phyloP scores from a whole-genome alignment of 2,113 vertebrate genomes.

The Cyanocitta stelleri region DNA sequence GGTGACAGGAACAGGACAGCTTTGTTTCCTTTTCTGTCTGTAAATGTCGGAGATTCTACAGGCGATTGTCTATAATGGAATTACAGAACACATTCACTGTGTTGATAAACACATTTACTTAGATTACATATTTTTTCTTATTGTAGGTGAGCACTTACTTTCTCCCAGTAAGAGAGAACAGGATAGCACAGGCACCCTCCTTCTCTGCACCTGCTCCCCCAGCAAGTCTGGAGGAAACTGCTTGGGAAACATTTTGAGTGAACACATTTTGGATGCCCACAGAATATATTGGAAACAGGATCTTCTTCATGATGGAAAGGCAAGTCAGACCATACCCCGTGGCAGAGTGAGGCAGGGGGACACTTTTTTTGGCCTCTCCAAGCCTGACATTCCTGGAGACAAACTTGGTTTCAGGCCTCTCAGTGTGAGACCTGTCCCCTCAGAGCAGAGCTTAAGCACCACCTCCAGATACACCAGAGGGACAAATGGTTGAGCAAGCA shows the following conservation, averaged over 20 bases:
- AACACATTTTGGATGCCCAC: background rate
- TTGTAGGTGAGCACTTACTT: background rate
- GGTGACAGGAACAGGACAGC: background rate
- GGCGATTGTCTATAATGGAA: background rate
- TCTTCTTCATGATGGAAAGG: background rate
- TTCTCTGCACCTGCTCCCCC: background rate
- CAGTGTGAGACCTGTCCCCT: rapidly evolving
- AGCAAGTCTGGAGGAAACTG: background rate
- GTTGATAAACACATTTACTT: background rate
- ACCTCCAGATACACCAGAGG: background rate
- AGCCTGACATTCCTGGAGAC: background rate
- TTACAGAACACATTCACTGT: background rate
- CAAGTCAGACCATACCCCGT: background rate
- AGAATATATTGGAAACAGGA: background rate
- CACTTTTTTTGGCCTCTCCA: background rate
- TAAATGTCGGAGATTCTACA: background rate
- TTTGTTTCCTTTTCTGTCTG: background rate
- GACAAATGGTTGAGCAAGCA: background rate
- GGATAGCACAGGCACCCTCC: background rate
- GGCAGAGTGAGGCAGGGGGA: background rate
- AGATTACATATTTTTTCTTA: rapidly evolving
- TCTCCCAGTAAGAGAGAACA: background rate
- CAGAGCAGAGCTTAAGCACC: background rate
- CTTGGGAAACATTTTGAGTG: background rate
- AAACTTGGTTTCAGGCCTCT: background rate